Conservation (phyloP, 1,140 invertebrate genomes). For the Bemisia tabaci region DNA sequence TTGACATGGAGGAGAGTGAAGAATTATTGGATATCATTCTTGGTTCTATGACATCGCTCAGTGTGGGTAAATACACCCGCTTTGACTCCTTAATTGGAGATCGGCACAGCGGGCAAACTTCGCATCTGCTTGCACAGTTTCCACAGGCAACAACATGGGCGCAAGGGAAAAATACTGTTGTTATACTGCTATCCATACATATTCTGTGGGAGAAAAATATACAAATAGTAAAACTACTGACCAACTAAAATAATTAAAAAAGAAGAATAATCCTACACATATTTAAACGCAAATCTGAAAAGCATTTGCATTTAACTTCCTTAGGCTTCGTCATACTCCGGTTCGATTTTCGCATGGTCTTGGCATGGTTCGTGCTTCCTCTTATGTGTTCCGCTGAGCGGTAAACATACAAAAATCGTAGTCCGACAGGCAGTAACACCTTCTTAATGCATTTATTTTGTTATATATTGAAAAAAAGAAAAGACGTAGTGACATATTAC, state of each 20-base stretch:
- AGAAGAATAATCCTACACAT: no score
- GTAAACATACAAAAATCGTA: no score
- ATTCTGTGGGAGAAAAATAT: conserved; percentile 38
- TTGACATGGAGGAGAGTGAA: not conserved
- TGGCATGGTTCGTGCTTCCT: no score
- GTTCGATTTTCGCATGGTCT: no score
- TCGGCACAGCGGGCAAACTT: conserved; percentile 61
- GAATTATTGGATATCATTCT: not conserved
- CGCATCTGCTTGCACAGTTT: conserved; percentile 52
- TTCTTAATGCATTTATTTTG: no score
- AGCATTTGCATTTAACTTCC: no score
- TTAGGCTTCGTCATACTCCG: no score
- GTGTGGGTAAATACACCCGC: conserved; percentile 49
- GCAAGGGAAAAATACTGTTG: conserved; percentile 70
- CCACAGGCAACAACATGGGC: conserved; percentile 64
- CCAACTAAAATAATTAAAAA: not conserved
- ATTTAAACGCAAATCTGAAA: no score
- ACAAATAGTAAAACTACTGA: not conserved
- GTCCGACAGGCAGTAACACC: no score
- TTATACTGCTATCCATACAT: conserved; percentile 65
- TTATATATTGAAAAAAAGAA: no score
- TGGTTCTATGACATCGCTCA: conserved; percentile 6
- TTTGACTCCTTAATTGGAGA: conserved; percentile 54
- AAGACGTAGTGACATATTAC: no score
- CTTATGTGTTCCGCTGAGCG: no score